Evolutionary conservation across 2,797 vertebrate species (phyloP), one percentile per base, ranked within the genome.

Genomic region (Oreonectes daqikongensis): DNA sequence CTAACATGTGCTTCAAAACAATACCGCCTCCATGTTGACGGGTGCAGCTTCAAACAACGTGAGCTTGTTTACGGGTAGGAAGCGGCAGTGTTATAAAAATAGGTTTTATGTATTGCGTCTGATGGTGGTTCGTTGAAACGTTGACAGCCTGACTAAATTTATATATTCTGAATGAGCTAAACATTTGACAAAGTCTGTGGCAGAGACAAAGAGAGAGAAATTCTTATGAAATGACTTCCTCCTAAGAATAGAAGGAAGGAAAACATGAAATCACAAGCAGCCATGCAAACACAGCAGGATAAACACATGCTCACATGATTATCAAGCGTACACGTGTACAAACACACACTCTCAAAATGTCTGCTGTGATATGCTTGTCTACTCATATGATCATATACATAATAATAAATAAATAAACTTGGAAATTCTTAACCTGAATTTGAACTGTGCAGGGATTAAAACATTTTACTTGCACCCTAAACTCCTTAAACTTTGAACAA

Each of bases 171-270:
- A 67, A 75, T 57, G 24, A 67, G 48, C 38, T 75, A 57, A 57
- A 55, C 35, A 30, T 10, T 55, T 52, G 7, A 77, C 22, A 52
- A 75, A 59, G n/a, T 59, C 5, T 28, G 4, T 50, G 46, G 18
- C 22, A 32, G 38, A 75, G 30, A 63, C 42, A 77, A 35, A 67
- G 24, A 28, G 11, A 46, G 15, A 61, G 30, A 77, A 68, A 63
- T 63, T 30, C 42, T 20, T 68, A 20, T 69, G 15, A 67, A 77
- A 60, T 66, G 8, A 66, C 70, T 67, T 67, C 38, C 59, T 55
- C 66, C 24, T 28, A 75, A 79, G 67, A 79, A 79, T 65, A 77
- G 77, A 72, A 48, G 72, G 71, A 83, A 80, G 60, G 63, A 71
- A 83, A 76, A 44, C 53, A 65, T 77, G 66, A 69, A 50, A 35